Percentiles rank a stretch among this genome's conserved stretches.
Evolutionary conservation across 2,797 vertebrate species (phyloP).

Genomic region (Buceros bicornis): DNA sequence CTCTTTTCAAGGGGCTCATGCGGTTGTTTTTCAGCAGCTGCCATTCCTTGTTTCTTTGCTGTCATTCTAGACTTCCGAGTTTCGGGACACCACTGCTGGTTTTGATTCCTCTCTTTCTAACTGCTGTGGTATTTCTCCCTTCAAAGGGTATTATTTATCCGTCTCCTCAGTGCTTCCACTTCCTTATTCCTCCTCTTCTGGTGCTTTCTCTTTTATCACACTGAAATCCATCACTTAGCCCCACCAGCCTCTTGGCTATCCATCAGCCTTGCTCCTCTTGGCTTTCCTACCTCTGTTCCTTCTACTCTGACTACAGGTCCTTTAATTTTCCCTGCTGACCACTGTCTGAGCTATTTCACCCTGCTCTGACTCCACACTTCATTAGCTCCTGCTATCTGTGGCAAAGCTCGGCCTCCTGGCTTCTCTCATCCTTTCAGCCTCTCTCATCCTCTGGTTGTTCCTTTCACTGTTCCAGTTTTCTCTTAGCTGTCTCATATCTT

Average conservation of each 20-base stretch:
- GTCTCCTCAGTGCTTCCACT: background rate
- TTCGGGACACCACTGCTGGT: background rate
- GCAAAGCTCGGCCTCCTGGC: constrained; percentile 7
- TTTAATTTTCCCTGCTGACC: background rate
- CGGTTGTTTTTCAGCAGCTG: constrained; percentile 17
- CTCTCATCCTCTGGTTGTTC: background rate
- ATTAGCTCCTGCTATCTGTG: constrained; percentile 15
- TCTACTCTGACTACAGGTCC: background rate
- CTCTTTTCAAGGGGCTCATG: background rate
- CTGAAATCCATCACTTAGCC: background rate
- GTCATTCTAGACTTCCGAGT: background rate
- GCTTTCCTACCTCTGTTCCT: background rate
- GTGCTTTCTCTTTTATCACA: background rate
- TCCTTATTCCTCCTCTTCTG: background rate
- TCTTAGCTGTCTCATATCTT: constrained; percentile 25
- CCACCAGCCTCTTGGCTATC: background rate
- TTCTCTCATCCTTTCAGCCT: background rate
- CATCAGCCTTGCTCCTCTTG: background rate
- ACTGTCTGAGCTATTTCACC: constrained; percentile 32
- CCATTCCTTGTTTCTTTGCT: background rate
- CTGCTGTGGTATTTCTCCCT: background rate
- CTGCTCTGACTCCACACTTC: constrained; percentile 57
- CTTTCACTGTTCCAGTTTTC: constrained; percentile 11
- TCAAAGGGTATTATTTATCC: background rate
- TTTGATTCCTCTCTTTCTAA: background rate